A percentile compares a stretch with the other conserved stretches of the same genome.
These are phyloP conservation scores for Dufourea novaeangliae DNA, from an alignment of 1,140 invertebrate genomes.

Conservation along the genomic window DNA sequence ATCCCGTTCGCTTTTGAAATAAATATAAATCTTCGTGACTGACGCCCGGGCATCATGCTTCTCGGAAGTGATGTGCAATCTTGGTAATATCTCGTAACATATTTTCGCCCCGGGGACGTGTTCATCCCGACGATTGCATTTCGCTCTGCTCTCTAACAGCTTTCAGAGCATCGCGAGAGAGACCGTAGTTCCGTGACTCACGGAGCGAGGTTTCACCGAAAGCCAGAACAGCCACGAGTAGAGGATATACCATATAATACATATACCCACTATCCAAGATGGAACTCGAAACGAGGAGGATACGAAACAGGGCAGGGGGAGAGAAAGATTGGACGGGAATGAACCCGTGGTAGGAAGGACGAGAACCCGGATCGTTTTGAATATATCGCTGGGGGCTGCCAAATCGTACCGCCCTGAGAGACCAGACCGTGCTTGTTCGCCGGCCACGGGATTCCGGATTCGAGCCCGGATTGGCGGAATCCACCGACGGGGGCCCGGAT, in stretches of 20 bases:
- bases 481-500: constrained; percentile 8
- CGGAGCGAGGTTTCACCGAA: not conserved
- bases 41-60: not conserved
- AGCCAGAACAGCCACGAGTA: not conserved
- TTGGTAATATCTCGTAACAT: constrained; percentile 21
- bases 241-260: too few relatives aligned
- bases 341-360: not conserved
- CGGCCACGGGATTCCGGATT: constrained; percentile 3
- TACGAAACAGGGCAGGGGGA: not conserved
- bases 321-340: not conserved
- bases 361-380: constrained; percentile 27
- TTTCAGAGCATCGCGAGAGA: not conserved
- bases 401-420: constrained; percentile 14
- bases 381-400: constrained; percentile 39
- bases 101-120: constrained; percentile 20
- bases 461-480: constrained; percentile 39
- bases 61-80: constrained; percentile 34
- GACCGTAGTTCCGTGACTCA: constrained; percentile 22
- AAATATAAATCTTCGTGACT: constrained; percentile 26
- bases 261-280: constrained; percentile 45
- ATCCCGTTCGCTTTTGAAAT: too few relatives aligned
- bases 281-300: not conserved
- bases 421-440: not conserved
- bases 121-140: constrained; percentile 9
- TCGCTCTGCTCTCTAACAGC: not conserved